phyloP scores from a whole-genome alignment of 2,113 vertebrate genomes.

The Burhinus bistriatus region DNA sequence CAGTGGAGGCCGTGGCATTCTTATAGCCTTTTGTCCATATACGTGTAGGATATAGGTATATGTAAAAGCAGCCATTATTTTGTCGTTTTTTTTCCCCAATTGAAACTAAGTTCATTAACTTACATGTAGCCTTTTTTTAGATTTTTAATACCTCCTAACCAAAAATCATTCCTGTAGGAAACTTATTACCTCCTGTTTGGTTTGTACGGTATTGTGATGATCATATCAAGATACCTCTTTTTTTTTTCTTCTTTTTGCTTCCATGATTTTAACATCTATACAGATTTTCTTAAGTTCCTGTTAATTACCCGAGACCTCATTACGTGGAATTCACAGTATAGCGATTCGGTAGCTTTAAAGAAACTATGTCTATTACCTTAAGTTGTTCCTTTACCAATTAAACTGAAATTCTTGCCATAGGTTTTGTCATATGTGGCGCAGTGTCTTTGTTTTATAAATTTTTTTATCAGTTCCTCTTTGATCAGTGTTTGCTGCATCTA shows the following conservation, averaged over 20 bases:
- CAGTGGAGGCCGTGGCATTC: not conserved
- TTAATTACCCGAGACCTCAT: rapidly evolving
- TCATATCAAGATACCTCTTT: not conserved
- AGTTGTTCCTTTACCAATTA: not conserved
- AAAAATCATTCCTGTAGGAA: not conserved
- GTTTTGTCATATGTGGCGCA: not conserved
- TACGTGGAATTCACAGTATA: not conserved
- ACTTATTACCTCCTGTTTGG: not conserved
- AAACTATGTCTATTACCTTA: not conserved
- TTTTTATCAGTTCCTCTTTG: not conserved
- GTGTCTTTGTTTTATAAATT: not conserved
- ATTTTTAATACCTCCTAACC: not conserved
- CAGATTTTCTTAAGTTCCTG: not conserved
- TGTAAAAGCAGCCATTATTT: not conserved
- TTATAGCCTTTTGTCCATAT: not conserved
- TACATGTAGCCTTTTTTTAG: not conserved
- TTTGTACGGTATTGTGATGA: not conserved
- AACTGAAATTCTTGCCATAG: not conserved
- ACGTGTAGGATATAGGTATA: not conserved
- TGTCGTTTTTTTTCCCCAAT: rapidly evolving
- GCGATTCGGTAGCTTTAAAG: not conserved
- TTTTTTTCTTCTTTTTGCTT: not conserved
- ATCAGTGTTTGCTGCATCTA: not conserved
- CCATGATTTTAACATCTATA: not conserved
- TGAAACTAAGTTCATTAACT: not conserved